phyloP scores from a whole-genome alignment of 2,113 vertebrate genomes.

The Peucedramus taeniatus region DNA sequence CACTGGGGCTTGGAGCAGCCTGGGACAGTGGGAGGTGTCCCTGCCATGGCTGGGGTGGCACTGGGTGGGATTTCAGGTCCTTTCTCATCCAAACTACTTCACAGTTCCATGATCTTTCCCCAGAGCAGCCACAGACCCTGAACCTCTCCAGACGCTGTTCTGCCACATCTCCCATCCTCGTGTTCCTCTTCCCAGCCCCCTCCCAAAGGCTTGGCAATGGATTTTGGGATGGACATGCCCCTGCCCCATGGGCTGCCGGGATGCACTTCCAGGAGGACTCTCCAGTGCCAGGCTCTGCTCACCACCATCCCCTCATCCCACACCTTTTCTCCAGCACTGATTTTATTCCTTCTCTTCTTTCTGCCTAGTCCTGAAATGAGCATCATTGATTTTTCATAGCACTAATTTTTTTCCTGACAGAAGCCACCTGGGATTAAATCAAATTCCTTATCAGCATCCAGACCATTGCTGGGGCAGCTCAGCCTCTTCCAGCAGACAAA shows the following conservation, averaged over 20 bases:
- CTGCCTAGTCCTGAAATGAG: neutral
- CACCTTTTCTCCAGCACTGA: accelerated
- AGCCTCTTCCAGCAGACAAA: neutral
- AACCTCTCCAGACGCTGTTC: neutral
- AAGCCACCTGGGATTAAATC: neutral
- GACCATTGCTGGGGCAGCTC: neutral
- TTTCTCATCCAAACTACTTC: neutral
- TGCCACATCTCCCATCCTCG: accelerated
- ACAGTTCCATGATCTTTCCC: neutral
- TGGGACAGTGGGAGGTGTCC: neutral
- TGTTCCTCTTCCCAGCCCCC: neutral
- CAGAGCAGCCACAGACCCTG: neutral
- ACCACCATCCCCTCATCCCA: accelerated
- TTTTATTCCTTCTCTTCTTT: neutral
- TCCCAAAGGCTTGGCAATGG: accelerated
- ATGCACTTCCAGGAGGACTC: accelerated
- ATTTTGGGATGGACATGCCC: neutral
- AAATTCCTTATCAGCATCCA: neutral
- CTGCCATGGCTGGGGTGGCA: neutral
- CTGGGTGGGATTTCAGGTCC: accelerated
- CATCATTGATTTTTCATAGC: neutral
- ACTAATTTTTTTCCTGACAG: neutral
- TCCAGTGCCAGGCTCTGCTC: accelerated
- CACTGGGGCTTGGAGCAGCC: neutral
- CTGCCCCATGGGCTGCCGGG: neutral